phyloP scores from a whole-genome alignment of 2,797 vertebrate genomes.

The Tarsius wallacei region DNA sequence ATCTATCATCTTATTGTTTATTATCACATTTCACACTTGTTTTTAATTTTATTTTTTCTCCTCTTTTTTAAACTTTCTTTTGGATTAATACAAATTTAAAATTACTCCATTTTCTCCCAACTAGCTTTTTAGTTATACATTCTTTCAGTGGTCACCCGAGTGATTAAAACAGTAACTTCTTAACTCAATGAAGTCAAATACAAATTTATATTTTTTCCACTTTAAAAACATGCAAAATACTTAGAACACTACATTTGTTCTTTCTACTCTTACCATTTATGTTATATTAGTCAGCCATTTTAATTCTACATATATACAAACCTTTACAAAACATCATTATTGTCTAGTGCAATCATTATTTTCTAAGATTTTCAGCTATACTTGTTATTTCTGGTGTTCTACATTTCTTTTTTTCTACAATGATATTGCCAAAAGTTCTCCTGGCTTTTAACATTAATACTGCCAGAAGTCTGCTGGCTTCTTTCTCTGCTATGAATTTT shows the following conservation, averaged over 20 bases:
- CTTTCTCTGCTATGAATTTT: neutral
- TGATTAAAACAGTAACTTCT: neutral
- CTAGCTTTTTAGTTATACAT: neutral
- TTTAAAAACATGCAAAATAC: neutral
- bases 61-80: neutral
- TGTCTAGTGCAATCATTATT: neutral
- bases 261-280: neutral
- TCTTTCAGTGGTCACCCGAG: neutral
- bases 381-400: neutral
- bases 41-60: neutral
- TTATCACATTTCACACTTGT: neutral
- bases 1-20: neutral
- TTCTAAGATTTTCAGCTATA: neutral
- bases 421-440: neutral
- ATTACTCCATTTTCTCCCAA: neutral
- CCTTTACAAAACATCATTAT: neutral
- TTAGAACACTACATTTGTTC: neutral
- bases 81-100: conserved; percentile 9
- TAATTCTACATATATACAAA: neutral
- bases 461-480: neutral
- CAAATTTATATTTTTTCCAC: neutral
- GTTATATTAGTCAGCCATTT: neutral
- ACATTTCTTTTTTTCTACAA: neutral
- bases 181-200: neutral
- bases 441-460: neutral